A percentile compares a stretch with the other conserved stretches of the same genome.
phyloP scores from a whole-genome alignment of 2,888 invertebrate genomes.

The Hipparchia sbordonii region DNA sequence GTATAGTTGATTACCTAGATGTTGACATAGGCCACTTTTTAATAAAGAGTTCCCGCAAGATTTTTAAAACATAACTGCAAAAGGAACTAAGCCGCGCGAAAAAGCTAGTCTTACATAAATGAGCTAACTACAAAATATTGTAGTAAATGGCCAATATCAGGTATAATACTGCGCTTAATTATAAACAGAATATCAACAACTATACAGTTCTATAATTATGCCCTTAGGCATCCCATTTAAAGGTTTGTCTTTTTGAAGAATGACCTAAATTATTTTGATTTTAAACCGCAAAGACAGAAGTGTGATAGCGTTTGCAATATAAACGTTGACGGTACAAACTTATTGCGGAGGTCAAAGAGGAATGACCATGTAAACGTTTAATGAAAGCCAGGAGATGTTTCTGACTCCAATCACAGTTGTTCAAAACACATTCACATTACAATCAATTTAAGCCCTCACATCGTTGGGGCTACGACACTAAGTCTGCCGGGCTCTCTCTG shows the following conservation, averaged over 20 bases:
- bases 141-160: no score
- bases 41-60: no score
- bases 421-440: slow-evolving; percentile 74
- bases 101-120: no score
- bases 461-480: slow-evolving; percentile 65
- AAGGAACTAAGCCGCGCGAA: no score
- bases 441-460: slow-evolving; percentile 76
- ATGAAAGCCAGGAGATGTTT: slow-evolving; percentile 70
- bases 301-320: slow-evolving; percentile 50
- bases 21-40: no score
- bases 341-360: slow-evolving; percentile 75
- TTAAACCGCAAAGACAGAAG: slow-evolving; percentile 7
- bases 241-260: not conserved
- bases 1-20: no score
- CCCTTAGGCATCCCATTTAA: not conserved
- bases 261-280: not conserved
- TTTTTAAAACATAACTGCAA: no score
- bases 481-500: slow-evolving; percentile 64
- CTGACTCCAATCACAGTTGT: slow-evolving; percentile 73
- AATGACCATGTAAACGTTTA: slow-evolving; percentile 76
- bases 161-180: no score
- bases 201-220: no score
- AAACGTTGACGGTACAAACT: slow-evolving; percentile 53
- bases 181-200: no score
- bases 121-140: no score